phyloP scores from a whole-genome alignment of 2,113 vertebrate genomes.

The Python bivittatus region DNA sequence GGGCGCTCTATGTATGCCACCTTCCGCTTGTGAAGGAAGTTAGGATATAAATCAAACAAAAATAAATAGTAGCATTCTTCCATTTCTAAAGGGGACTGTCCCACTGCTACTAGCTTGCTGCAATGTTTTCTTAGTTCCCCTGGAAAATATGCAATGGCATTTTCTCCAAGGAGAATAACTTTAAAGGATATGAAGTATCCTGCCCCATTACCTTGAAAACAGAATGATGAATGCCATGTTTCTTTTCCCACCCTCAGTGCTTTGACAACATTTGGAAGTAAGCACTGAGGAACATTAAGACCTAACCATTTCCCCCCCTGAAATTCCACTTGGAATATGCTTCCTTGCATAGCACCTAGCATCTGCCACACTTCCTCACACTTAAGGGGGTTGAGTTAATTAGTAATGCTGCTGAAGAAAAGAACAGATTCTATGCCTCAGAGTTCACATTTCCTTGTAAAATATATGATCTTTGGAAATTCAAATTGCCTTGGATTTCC shows the following conservation, averaged over 20 bases:
- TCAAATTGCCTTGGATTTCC: not conserved
- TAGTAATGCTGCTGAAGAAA: constrained; percentile 9
- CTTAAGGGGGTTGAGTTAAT: not conserved
- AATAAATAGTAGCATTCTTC: not conserved
- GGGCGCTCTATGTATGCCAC: not conserved
- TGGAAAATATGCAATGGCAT: not conserved
- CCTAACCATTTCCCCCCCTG: not conserved
- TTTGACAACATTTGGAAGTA: not conserved
- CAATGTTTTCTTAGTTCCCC: not conserved
- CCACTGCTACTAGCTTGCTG: not conserved
- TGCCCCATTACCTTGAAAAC: not conserved
- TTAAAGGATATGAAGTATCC: not conserved
- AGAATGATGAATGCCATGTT: not conserved
- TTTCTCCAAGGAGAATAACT: not conserved
- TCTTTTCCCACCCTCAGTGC: not conserved
- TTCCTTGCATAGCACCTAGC: not conserved
- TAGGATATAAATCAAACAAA: not conserved
- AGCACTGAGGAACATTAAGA: not conserved
- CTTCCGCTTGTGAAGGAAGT: not conserved
- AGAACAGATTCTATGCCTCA: not conserved
- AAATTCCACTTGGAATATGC: not conserved
- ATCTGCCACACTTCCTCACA: constrained; percentile 6
- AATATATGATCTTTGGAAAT: not conserved
- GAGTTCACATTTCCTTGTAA: not conserved
- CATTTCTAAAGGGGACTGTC: not conserved